phyloP scores from a whole-genome alignment of 2,113 vertebrate genomes.

The Eira barbara region DNA sequence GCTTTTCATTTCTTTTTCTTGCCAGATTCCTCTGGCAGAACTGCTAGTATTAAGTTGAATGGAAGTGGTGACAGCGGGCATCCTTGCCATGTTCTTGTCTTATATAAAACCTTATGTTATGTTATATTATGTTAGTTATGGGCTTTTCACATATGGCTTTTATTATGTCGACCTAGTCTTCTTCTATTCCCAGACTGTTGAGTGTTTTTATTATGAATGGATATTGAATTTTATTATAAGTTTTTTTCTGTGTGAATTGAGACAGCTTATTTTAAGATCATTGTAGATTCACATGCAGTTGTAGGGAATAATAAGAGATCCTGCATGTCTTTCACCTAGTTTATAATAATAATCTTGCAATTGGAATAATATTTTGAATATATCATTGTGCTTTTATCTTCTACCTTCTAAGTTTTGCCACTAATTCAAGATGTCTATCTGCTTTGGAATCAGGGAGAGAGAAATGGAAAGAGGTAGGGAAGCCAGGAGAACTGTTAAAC shows the following conservation, averaged over 20 bases:
- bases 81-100: background rate
- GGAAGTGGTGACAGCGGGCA: background rate
- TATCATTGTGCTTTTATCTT: background rate
- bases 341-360: background rate
- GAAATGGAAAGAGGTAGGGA: background rate
- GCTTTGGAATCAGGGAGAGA: background rate
- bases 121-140: background rate
- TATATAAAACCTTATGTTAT: background rate
- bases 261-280: background rate
- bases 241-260: background rate
- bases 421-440: background rate
- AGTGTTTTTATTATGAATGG: background rate
- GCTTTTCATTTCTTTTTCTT: background rate
- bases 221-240: background rate
- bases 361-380: background rate
- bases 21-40: background rate
- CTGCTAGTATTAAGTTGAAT: background rate
- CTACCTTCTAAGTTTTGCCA: background rate
- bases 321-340: background rate
- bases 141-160: too few relatives aligned
- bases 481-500: background rate
- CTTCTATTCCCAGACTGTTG: background rate
- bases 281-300: background rate
- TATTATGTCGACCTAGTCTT: background rate
- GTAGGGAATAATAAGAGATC: background rate